Evolutionary conservation across 2,888 invertebrate genomes (phyloP), one percentile per base, ranked within the genome.

Genomic region (Fragum whitleyi): DNA sequence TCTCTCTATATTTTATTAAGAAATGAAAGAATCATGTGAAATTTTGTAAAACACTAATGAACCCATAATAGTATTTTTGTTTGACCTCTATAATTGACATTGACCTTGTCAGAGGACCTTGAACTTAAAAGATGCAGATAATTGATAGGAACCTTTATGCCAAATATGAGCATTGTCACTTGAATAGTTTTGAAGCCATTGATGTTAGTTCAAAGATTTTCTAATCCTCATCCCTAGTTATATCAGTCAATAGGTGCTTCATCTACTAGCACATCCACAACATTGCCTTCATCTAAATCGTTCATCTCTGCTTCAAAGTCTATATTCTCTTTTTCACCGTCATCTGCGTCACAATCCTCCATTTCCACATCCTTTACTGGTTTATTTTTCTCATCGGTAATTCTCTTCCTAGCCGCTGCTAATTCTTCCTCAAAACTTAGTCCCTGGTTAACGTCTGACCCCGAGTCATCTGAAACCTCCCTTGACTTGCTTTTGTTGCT

Each of bases 211-310:
- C n/a, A n/a, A n/a, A n/a, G n/a, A n/a, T n/a, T n/a, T n/a, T n/a
- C n/a, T n/a, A n/a, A n/a, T n/a, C n/a, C n/a, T n/a, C n/a, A n/a
- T n/a, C n/a, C n/a, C 32, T 9, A 47, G 57, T 7, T 26, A 26
- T 3, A 9, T 65, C 29, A 65, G 36, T 65, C 65, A 19, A 65
- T 42, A 1, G 39, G 21, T 0, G 65, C 65, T 36, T 53, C 70
- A 7, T 70, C 80, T 19, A 81, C 42, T 14, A 72, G 70, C 11
- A 85, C 69, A 74, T 85, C 85, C n/a, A 85, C 74, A 42, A 85
- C 81, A 73, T 80, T 65, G 2, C 79, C 74, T 21, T 79, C 68
- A 36, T 76, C 76, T 19, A 85, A 55, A 32, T 85, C 85, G 29
- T 74, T 39, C 74, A 81, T 78, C 14, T 79, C 79, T 23, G 68